Base-by-base conservation (phyloP, 2,888 invertebrate species). In the Bedellia somnulentella region DNA sequence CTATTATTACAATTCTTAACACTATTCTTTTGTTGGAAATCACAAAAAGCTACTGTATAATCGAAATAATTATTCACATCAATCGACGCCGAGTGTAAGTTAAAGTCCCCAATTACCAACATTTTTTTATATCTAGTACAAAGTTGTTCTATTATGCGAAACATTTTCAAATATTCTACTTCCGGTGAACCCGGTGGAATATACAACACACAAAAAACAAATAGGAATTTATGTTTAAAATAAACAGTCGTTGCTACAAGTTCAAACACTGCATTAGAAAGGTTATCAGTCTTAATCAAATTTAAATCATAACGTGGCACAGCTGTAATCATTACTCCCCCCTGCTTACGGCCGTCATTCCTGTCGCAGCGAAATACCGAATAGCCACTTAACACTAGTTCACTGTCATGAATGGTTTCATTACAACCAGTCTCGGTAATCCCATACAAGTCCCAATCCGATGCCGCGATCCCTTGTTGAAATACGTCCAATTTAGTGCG, bases 341-440 rank as follows among this genome's bases (percentile, higher is more conserved):
- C n/a, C n/a, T n/a, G n/a, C n/a, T 30, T 33, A 8, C 33, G 27
- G 2, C 33, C 35, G 10, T 26, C 16, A 8, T 8, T 10, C 10
- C 35, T 22, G n/a, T 37, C 37, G 11, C 37, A 33, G 2, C 37
- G 16, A 2, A 35, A n/a, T n/a, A 35, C 29, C 13, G 30, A 15
- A 18, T 27, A 31, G 9, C 32, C 33, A 0, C 23, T 29, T 13
- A 30, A 30, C 1, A 33, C 21, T 22, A 33, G 24, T 18, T 33
- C 33, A 3, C 30, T 27, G 17, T 33, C 30, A 4, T n/a, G 11
- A 13, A 33, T 30, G 12, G 30, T 27, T 12, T 27, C 11, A 30
- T 30, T 33, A 26, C 30, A 30, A 9, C 33, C 30, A 3, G 30
- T 18, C 21, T 33, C 33, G 1, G 33, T 30, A 3, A 33, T 13